Evolutionary conservation across 2,797 vertebrate genomes (phyloP).

Genomic region (Falco rusticolus): DNA sequence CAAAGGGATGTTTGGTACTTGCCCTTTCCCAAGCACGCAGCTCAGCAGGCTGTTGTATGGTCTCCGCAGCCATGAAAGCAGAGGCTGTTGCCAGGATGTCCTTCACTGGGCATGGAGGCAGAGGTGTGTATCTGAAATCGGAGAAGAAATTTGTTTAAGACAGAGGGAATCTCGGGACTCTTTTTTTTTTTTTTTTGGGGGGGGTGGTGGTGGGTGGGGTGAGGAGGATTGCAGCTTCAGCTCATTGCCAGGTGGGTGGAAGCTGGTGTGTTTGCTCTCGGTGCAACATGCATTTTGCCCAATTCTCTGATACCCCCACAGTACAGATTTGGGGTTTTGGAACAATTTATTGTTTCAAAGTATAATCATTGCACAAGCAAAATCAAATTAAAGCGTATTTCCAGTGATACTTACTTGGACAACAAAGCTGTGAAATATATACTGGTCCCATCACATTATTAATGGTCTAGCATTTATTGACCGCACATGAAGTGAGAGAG

Average conservation of each 20-base stretch:
- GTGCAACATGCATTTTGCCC: not conserved
- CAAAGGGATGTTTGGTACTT: not conserved
- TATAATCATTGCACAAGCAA: not conserved
- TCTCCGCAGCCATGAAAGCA: not conserved
- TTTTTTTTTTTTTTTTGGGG: not conserved
- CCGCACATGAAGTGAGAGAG: not conserved
- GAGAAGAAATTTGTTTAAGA: not conserved
- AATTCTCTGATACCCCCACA: not conserved
- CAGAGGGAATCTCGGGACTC: accelerated
- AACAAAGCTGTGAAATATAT: not conserved
- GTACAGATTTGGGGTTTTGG: not conserved
- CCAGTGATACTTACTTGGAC: not conserved
- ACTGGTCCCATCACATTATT: not conserved
- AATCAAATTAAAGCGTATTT: not conserved
- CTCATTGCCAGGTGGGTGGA: not conserved
- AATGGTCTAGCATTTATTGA: not conserved
- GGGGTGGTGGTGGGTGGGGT: no score
- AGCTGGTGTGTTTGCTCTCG: not conserved
- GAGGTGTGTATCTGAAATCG: not conserved
- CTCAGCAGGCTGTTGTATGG: not conserved
- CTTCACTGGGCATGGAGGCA: not conserved
- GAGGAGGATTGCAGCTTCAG: not conserved
- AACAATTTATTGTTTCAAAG: not conserved
- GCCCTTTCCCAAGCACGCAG: not conserved
- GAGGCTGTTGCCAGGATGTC: not conserved